These are phyloP conservation scores for Leuciscus waleckii DNA, from an alignment of 2,797 vertebrate genomes.

Conservation along the genomic window DNA sequence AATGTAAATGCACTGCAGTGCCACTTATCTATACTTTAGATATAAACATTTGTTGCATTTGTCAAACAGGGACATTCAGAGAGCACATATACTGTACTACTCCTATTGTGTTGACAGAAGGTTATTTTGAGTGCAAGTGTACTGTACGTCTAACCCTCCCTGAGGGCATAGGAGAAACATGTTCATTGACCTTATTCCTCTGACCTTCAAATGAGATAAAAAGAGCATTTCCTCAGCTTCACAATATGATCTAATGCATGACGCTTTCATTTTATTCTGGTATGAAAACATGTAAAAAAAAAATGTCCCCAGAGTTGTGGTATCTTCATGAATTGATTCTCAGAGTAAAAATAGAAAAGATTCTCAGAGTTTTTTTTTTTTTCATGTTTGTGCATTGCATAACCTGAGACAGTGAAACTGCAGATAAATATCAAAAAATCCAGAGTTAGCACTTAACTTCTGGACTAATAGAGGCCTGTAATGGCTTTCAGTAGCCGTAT, in stretches of 20 bases:
- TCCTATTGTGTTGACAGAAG: too few species aligned
- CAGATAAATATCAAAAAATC: background rate
- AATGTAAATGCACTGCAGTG: too few species aligned
- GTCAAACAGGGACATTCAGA: too few species aligned
- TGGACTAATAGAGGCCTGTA: background rate
- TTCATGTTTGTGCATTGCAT: background rate
- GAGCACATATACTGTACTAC: too few species aligned
- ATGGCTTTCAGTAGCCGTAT: background rate
- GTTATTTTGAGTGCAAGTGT: background rate
- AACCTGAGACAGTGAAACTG: background rate
- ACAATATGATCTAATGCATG: background rate
- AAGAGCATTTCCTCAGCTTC: background rate
- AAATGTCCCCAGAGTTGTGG: background rate
- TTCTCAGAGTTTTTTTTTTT: too few species aligned
- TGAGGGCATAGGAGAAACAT: background rate
- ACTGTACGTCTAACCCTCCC: background rate
- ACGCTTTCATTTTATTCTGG: background rate
- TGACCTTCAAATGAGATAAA: constrained; percentile 5
- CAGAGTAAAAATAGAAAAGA: background rate
- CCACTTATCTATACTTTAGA: too few species aligned
- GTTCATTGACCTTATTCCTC: background rate
- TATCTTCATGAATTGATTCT: background rate
- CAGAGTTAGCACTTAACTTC: background rate
- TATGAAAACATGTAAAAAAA: background rate
- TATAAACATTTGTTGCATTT: too few species aligned